Evolutionary conservation across 2,888 invertebrate genomes (phyloP).

Genomic region (Leucania comma): DNA sequence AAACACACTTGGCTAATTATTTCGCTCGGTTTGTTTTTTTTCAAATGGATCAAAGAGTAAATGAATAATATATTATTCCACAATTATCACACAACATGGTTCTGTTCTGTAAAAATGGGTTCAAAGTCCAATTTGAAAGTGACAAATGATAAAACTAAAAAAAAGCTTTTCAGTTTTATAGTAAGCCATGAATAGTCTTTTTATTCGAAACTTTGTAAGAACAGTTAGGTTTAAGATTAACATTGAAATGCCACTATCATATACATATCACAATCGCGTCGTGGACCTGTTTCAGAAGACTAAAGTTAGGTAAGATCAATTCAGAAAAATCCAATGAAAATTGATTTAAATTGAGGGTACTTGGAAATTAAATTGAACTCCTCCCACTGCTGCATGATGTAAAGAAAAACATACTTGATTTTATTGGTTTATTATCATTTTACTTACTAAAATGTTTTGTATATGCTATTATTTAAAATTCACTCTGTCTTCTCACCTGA

Average conservation of each 20-base stretch:
- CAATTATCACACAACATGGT: no score
- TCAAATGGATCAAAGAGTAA: background rate
- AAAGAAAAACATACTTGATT: slow-evolving; percentile 3
- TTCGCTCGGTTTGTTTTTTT: background rate
- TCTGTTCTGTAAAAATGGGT: background rate
- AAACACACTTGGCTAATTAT: no score
- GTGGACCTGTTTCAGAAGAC: slow-evolving; percentile 4
- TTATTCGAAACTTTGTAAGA: slow-evolving; percentile 8
- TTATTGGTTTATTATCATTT: slow-evolving; percentile 23
- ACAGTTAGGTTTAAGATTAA: slow-evolving; percentile 6
- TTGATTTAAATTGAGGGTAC: background rate
- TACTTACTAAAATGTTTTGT: slow-evolving; percentile 14
- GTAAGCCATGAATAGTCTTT: slow-evolving; percentile 2
- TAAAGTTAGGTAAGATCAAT: slow-evolving; percentile 16
- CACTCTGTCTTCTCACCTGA: slow-evolving; percentile 21
- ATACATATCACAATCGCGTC: slow-evolving; percentile 1
- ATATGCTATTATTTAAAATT: slow-evolving; percentile 17
- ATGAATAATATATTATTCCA: no score
- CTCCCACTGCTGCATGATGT: background rate
- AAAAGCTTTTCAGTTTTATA: background rate
- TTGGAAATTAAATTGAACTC: background rate
- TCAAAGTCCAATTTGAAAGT: slow-evolving; percentile 4
- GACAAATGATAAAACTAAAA: slow-evolving; percentile 2
- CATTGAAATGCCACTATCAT: background rate
- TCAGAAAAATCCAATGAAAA: background rate